Conservation (phyloP, 2,888 invertebrate species). For the Philaethria dido region DNA sequence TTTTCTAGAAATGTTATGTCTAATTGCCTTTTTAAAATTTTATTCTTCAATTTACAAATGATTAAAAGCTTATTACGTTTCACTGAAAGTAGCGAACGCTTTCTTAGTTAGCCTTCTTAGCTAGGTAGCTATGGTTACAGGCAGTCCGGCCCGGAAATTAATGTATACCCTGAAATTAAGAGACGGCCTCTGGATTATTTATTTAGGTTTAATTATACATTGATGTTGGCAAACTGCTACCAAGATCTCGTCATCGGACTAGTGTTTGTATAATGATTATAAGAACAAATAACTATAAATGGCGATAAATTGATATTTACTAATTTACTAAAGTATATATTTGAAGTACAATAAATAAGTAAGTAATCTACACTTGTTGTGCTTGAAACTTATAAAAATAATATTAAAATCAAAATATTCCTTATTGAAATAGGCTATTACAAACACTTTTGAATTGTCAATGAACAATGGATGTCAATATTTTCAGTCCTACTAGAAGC, state of each 20-base stretch:
- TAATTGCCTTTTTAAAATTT: background rate
- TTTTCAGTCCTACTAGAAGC: no score
- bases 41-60: background rate
- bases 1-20: no score
- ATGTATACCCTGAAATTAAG: constrained; percentile 8
- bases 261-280: background rate
- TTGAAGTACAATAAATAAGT: no score
- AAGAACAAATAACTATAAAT: background rate
- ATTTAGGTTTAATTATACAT: constrained; percentile 10
- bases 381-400: no score
- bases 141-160: background rate
- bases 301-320: no score
- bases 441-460: no score
- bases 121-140: background rate
- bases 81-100: background rate
- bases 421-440: no score
- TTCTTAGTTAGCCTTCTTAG: constrained; percentile 1
- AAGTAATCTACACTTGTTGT: no score
- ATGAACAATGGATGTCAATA: no score
- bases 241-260: background rate
- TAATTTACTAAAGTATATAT: no score
- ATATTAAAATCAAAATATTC: no score
- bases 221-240: background rate
- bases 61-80: background rate
- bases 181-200: constrained; percentile 6